phyloP scores from a whole-genome alignment of 2,797 vertebrate genomes.

The Pangasius djambal region DNA sequence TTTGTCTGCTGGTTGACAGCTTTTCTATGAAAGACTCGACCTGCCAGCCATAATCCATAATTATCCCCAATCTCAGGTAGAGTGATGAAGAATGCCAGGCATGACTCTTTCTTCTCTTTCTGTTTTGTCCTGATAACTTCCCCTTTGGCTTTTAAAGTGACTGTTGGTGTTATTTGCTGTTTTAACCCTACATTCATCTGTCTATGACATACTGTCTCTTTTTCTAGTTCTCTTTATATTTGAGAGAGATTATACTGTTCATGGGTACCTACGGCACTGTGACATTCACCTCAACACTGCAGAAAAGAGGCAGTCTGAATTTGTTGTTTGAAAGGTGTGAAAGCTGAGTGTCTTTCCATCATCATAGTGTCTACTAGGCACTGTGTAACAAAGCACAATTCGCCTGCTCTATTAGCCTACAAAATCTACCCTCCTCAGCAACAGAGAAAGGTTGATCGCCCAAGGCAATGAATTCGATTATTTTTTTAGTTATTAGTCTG shows the following conservation, averaged over 20 bases:
- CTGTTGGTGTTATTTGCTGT: constrained; percentile 41
- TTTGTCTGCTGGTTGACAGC: constrained; percentile 57
- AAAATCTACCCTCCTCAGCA: neutral
- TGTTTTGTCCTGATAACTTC: constrained; percentile 59
- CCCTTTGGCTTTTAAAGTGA: constrained; percentile 54
- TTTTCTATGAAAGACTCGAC: constrained; percentile 53
- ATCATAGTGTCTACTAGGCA: neutral
- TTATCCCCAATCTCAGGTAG: constrained; percentile 59
- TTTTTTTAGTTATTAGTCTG: neutral
- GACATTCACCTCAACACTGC: constrained; percentile 31
- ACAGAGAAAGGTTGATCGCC: neutral
- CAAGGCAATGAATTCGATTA: neutral
- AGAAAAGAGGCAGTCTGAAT: constrained; percentile 32
- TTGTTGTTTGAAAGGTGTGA: neutral
- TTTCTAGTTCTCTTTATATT: constrained; percentile 16
- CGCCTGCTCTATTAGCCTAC: neutral
- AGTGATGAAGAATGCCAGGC: constrained; percentile 57
- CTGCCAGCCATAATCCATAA: constrained; percentile 58
- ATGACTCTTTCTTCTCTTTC: constrained; percentile 48
- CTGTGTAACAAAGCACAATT: neutral
- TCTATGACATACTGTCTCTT: constrained; percentile 38
- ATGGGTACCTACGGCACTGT: constrained; percentile 4
- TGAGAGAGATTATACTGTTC: constrained; percentile 16
- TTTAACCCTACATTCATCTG: constrained; percentile 45
- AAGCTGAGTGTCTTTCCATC: neutral